A percentile compares a stretch with the other conserved stretches of the same genome.
Evolutionary conservation across 2,888 invertebrate species (phyloP).

Genomic region (Clunio marinus): DNA sequence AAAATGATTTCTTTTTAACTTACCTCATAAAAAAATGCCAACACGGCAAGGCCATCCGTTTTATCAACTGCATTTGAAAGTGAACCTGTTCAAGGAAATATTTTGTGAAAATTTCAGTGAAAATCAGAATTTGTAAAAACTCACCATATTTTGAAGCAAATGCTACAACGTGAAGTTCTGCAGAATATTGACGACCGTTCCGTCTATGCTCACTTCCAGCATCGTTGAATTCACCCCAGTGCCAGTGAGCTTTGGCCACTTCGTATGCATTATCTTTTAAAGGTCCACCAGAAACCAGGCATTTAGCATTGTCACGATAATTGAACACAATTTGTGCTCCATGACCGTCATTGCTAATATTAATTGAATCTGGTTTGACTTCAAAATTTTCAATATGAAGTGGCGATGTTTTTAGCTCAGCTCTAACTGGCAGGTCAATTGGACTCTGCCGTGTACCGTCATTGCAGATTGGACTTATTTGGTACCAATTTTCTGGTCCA

Average conservation of each 20-base stretch:
- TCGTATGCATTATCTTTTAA: neutral
- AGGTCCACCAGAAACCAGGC: slow-evolving; percentile 9
- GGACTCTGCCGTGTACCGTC: too few relatives aligned
- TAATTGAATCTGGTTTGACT: too few relatives aligned
- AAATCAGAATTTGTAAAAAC: neutral
- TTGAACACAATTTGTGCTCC: too few relatives aligned
- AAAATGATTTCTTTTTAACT: too few relatives aligned
- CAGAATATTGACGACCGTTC: neutral
- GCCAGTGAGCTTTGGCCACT: neutral
- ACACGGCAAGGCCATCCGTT: neutral
- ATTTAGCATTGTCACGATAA: too few relatives aligned
- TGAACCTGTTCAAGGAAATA: neutral
- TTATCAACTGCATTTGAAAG: neutral
- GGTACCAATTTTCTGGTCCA: too few relatives aligned
- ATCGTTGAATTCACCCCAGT: neutral
- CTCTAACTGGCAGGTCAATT: too few relatives aligned
- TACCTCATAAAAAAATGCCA: slow-evolving; percentile 14
- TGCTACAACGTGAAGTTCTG: neutral
- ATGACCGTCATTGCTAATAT: too few relatives aligned
- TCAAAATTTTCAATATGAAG: too few relatives aligned
- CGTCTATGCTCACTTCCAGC: slow-evolving; percentile 6
- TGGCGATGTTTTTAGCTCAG: too few relatives aligned
- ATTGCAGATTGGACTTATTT: too few relatives aligned
- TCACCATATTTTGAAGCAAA: slow-evolving; percentile 3
- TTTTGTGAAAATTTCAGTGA: neutral